Evolutionary conservation across 2,113 vertebrate genomes (phyloP).

Genomic region (Dipodomys spectabilis): DNA sequence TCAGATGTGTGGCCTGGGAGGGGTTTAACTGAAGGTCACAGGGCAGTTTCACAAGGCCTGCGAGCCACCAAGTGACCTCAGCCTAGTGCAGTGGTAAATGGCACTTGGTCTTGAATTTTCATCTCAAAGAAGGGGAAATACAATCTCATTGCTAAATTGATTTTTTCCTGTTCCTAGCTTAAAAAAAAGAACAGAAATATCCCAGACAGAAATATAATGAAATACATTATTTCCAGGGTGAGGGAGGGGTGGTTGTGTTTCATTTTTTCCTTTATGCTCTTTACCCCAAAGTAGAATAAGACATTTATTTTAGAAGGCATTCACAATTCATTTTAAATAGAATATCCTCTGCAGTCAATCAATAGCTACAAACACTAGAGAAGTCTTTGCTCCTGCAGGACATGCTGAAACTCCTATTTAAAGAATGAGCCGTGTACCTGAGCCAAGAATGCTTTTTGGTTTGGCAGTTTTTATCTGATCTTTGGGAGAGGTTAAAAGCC

Average conservation of each 20-base stretch:
- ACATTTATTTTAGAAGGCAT: constrained; percentile 58
- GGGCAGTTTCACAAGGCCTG: not conserved
- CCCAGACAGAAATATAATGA: constrained; percentile 8
- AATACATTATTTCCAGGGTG: not conserved
- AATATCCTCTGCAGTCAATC: constrained; percentile 65
- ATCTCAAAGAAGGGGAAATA: not conserved
- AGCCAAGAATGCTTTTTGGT: constrained; percentile 77
- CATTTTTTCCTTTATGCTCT: constrained; percentile 14
- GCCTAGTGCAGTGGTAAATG: not conserved
- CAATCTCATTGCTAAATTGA: not conserved
- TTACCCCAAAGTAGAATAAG: constrained; percentile 55
- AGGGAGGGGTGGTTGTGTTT: not conserved
- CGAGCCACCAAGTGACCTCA: not conserved
- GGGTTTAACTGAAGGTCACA: not conserved
- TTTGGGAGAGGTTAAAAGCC: constrained; percentile 76
- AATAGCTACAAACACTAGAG: constrained; percentile 55
- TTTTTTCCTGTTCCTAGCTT: not conserved
- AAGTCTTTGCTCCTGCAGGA: constrained; percentile 45
- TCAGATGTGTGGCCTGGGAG: not conserved
- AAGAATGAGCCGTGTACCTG: constrained; percentile 34
- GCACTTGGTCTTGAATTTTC: constrained; percentile 9
- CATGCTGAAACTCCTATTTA: constrained; percentile 49
- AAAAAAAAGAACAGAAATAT: constrained; percentile 38
- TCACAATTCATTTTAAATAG: constrained; percentile 62
- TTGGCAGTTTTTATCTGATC: constrained; percentile 77